Evolutionary conservation across 2,113 vertebrate genomes (phyloP), one percentile per base, ranked within the genome.

Genomic region (Cyprinodon brontotheroides): DNA sequence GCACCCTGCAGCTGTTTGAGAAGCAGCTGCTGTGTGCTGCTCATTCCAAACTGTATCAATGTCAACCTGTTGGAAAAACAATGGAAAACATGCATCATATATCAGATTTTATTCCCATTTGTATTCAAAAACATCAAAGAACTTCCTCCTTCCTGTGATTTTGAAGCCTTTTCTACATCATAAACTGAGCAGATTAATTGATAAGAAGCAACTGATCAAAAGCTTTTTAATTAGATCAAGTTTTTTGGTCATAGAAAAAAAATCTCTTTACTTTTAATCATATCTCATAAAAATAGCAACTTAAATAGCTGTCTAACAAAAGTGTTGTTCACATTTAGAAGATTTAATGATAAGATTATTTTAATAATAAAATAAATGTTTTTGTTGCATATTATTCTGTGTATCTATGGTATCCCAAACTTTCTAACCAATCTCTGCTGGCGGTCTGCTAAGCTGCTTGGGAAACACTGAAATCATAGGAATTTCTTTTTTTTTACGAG

Each of bases 41-140:
- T 98, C 98, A 0, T 97, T 99, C 98, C 98, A 99, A 88, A 97
- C 89, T 61, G 98, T 99, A 81, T 99, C 97, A 0, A 94, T 95
- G 77, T 99, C 98, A 74, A 98, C 97, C 97, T 99, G 94, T 64
- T 38, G 47, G 73, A 63, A 60, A 64, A 74, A 73, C 37, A 72
- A 65, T 0, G 47, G n/a, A 76, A 15, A 85, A 61, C 13, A 72
- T 3, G 45, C 29, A 43, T 41, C 29, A 64, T 29, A 29, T 29
- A 45, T 3, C 53, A 22, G 15, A 37, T 20, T 4, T 57, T 57
- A 57, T 57, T n/a, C 17, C 20, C 20, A 41, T 41, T 9, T n/a
- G n/a, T 7, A 57, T 57, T 5, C n/a, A 2, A 45, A 45, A 41
- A 41, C 9, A 45, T 2, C 11, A 11, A 11, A 45, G 43, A 45